Evolutionary conservation across 1,140 invertebrate genomes (phyloP), one percentile per base, ranked within the genome.

Genomic region (Apocrypta bakeri): DNA sequence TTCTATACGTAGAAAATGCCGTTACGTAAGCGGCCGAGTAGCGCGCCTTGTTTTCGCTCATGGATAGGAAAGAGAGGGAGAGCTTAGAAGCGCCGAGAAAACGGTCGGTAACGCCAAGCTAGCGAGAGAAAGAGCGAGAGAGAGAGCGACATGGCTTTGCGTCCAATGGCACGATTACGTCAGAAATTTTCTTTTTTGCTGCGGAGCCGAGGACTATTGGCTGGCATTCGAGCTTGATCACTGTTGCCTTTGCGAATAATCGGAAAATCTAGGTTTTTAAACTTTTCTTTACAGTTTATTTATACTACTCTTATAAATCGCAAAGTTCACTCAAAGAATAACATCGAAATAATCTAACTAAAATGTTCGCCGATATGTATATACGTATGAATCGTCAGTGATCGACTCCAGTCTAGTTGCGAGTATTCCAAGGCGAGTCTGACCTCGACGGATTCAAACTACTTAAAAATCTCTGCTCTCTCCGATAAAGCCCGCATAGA

Each of bases 391-490:
- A n/a, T n/a, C n/a, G n/a, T n/a, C n/a, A n/a, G n/a, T n/a, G n/a
- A n/a, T n/a, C n/a, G n/a, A n/a, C n/a, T n/a, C n/a, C n/a, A n/a
- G n/a, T n/a, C n/a, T n/a, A n/a, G n/a, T n/a, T n/a, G n/a, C n/a
- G 33, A 37, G 33, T 75, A 25, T 79, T 79, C 56, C 76, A 79
- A 83, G 75, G 82, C 77, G 27, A 73, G 82, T 63, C 77, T 83
- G 82, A 83, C 82, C 82, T 83, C 82, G 82, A 56, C 71, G 76
- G 76, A 64, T 79, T 83, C 75, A 79, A 83, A 83, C 82, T 79
- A 83, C 82, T 83, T 82, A 79, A 83, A 79, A 83, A 83, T 79
- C 76, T 74, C 61, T 4, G 76, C 56, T 66, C n/a, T 48, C 21
- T n/a, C n/a, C 40, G 76, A 83, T 83, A 79, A 79, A 79, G 37